Evolutionary conservation across 1,140 invertebrate species (phyloP).

Genomic region (Listronotus bonariensis): DNA sequence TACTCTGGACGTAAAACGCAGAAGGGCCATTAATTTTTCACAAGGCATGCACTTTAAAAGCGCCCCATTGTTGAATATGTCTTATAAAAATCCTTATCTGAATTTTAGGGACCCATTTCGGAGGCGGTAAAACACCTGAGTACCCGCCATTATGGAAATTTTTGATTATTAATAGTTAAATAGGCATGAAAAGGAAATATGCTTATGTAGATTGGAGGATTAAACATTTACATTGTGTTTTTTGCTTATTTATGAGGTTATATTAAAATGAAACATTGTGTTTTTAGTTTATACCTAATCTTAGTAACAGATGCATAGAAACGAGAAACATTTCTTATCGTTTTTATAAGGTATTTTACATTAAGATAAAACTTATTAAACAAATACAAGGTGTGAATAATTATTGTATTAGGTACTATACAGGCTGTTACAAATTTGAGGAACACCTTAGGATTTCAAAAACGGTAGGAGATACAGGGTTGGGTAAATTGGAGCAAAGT

Average conservation of each 20-base stretch:
- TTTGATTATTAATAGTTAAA: constrained; percentile 37
- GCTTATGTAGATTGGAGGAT: constrained; percentile 26
- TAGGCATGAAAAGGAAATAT: constrained; percentile 32
- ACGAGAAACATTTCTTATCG: background rate
- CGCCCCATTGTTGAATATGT: constrained; percentile 24
- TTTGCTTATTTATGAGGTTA: constrained; percentile 11
- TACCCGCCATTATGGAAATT: constrained; percentile 33
- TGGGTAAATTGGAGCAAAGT: too few relatives aligned
- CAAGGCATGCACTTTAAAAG: constrained; percentile 21
- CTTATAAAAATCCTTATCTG: constrained; percentile 33
- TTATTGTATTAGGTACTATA: too few relatives aligned
- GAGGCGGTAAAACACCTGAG: constrained; percentile 33
- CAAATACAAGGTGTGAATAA: too few relatives aligned
- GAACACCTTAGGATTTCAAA: too few relatives aligned
- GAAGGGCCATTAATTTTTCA: constrained; percentile 32
- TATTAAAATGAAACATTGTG: background rate
- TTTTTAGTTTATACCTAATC: background rate
- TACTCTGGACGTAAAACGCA: constrained; percentile 13
- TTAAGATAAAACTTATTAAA: too few relatives aligned
- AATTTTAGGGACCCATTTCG: constrained; percentile 26
- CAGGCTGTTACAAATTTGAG: too few relatives aligned
- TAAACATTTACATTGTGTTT: constrained; percentile 25
- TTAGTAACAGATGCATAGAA: constrained; percentile 11
- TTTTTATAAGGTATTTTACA: too few relatives aligned
- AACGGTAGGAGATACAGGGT: too few relatives aligned